Evolutionary conservation across 30 jellyfish, hydroid and myxozoan genomes (phyloP).

Genomic region (Aurelia sp.): DNA sequence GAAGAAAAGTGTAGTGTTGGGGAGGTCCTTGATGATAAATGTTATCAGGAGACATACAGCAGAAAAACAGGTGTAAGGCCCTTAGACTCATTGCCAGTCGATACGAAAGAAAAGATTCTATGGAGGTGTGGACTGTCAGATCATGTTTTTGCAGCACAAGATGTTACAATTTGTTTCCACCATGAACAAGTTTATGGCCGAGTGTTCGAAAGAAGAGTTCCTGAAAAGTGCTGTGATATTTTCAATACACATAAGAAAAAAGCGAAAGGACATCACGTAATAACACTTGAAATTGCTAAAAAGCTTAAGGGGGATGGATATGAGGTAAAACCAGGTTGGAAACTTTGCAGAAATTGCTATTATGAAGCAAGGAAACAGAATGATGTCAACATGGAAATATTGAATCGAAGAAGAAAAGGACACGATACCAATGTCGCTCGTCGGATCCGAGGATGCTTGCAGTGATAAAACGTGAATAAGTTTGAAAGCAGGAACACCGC

Average conservation of each 20-base stretch:
- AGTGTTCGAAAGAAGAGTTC: conserved; percentile 4
- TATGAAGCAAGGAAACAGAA: neutral
- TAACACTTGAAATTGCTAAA: conserved; percentile 13
- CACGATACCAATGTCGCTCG: too few relatives aligned
- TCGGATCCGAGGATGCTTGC: too few relatives aligned
- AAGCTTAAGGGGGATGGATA: neutral
- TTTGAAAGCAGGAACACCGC: too few relatives aligned
- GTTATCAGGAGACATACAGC: neutral
- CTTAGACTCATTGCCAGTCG: neutral
- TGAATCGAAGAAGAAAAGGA: too few relatives aligned
- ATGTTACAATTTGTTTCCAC: neutral
- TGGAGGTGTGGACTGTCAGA: conserved; percentile 21
- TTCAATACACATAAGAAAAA: conserved; percentile 7
- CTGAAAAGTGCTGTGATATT: conserved; percentile 21
- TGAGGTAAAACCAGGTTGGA: conserved; percentile 19
- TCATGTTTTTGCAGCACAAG: neutral
- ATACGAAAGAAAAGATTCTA: neutral
- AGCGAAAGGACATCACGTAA: neutral
- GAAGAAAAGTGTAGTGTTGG: neutral
- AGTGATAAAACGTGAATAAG: too few relatives aligned
- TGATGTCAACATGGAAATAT: too few relatives aligned
- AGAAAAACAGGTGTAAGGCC: conserved; percentile 7
- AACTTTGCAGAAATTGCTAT: conserved; percentile 5
- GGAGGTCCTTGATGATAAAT: neutral
- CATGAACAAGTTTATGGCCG: neutral